These are phyloP conservation scores for Typhlomys cinereus DNA, from an alignment of 2,113 vertebrate species.

Conservation along the genomic window DNA sequence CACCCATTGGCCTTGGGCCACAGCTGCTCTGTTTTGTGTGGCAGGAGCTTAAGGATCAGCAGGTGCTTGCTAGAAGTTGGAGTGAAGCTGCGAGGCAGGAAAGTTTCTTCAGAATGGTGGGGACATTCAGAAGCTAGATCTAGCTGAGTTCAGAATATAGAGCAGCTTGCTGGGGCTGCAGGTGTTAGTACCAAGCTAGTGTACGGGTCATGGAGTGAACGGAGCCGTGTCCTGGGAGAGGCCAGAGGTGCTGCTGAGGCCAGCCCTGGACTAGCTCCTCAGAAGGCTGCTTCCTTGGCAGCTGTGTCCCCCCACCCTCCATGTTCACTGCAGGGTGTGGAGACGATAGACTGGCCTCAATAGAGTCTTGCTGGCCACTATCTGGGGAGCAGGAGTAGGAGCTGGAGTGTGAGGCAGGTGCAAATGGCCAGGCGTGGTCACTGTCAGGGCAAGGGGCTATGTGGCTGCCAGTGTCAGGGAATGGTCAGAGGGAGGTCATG, in stretches of 20 bases:
- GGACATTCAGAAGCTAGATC: neutral
- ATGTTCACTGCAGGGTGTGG: neutral
- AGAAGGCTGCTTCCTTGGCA: neutral
- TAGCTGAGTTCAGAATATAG: neutral
- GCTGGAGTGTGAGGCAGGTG: neutral
- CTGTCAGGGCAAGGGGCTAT: rapidly evolving
- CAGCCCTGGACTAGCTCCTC: too few relatives aligned
- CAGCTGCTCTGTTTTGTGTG: neutral
- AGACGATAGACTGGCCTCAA: neutral
- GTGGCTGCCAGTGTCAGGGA: neutral
- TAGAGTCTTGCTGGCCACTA: neutral
- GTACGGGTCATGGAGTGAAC: neutral
- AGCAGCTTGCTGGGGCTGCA: neutral
- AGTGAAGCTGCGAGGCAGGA: neutral
- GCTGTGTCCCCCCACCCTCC: too few relatives aligned
- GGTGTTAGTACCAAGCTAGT: neutral
- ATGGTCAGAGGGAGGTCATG: neutral
- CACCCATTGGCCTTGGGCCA: neutral
- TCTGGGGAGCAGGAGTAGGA: neutral
- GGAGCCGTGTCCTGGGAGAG: neutral
- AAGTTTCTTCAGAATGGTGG: neutral
- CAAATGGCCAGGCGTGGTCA: too few relatives aligned
- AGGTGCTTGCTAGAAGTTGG: neutral
- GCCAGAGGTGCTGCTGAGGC: neutral
- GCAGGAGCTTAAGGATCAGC: neutral